phyloP scores from a whole-genome alignment of 2,797 vertebrate genomes.

The Sebastes paucispinis region DNA sequence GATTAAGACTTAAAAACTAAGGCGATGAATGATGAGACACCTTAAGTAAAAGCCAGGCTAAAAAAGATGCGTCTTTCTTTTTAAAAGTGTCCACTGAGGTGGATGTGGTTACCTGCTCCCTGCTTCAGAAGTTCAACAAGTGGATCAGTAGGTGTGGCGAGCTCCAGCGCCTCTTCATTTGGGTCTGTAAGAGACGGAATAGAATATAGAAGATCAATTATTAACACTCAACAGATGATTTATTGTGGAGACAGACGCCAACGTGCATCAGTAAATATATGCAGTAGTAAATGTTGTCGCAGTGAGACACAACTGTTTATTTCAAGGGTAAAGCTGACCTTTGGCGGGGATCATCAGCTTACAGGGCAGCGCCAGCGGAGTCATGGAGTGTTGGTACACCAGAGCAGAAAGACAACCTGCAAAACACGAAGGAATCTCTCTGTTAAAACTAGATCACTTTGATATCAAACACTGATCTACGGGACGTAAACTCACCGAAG shows the following conservation, averaged over 20 bases:
- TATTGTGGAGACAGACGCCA: too few relatives aligned
- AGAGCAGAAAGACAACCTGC: constrained; percentile 94
- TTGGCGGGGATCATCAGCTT: constrained; percentile 96
- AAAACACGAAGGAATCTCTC: not conserved
- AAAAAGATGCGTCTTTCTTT: too few relatives aligned
- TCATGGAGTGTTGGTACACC: constrained; percentile 98
- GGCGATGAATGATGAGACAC: too few relatives aligned
- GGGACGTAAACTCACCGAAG: constrained; percentile 82
- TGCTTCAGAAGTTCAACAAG: constrained; percentile 91
- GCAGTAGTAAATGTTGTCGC: too few relatives aligned
- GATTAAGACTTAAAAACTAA: too few relatives aligned
- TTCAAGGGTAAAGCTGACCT: constrained; percentile 80
- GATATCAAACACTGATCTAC: too few relatives aligned
- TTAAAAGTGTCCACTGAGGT: too few relatives aligned
- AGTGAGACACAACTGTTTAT: too few relatives aligned
- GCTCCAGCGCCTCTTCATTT: constrained; percentile 91
- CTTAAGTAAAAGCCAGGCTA: too few relatives aligned
- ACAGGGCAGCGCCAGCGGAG: constrained; percentile 94
- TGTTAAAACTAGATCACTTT: not conserved
- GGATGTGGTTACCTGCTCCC: constrained; percentile 86
- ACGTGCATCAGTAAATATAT: too few relatives aligned
- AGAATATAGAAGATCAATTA: not conserved
- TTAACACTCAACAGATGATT: too few relatives aligned
- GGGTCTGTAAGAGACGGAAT: constrained; percentile 82
- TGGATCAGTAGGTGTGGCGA: constrained; percentile 83